These are phyloP conservation scores for Charadrius vociferus DNA, from an alignment of 2,113 vertebrate species.

Conservation along the genomic window DNA sequence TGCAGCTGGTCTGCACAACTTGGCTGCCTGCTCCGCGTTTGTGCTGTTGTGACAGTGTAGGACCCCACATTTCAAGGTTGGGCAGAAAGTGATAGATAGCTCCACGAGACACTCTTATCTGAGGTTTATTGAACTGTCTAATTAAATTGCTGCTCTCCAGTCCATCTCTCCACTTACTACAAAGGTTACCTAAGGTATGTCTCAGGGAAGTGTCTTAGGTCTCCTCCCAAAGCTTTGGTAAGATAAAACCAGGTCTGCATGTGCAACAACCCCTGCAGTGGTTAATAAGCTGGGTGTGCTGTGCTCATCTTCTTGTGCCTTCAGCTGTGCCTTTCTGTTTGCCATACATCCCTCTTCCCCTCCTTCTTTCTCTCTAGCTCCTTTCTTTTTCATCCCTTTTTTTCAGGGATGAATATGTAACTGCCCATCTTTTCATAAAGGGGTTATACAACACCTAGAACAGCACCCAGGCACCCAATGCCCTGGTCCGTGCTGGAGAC, in stretches of 20 bases:
- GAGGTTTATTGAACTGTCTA: not conserved
- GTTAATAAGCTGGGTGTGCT: not conserved
- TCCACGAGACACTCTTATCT: not conserved
- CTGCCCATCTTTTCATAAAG: not conserved
- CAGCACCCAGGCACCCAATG: not conserved
- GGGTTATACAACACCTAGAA: not conserved
- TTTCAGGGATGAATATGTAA: not conserved
- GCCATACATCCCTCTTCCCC: not conserved
- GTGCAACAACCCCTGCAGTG: not conserved
- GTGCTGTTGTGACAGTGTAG: not conserved
- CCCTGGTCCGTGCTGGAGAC: not conserved
- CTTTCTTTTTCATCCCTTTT: not conserved
- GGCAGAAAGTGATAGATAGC: not conserved
- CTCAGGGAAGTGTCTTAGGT: not conserved
- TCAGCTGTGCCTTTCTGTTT: not conserved
- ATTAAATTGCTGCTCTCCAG: not conserved
- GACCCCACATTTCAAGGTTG: not conserved
- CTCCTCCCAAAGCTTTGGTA: not conserved
- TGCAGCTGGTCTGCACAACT: not conserved
- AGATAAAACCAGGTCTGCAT: not conserved
- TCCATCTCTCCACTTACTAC: not conserved
- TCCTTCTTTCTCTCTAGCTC: not conserved
- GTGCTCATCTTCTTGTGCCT: not conserved
- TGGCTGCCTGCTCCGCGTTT: not conserved
- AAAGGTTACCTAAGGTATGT: not conserved